phyloP scores from a whole-genome alignment of 2,113 vertebrate genomes.

The Pandion haliaetus region DNA sequence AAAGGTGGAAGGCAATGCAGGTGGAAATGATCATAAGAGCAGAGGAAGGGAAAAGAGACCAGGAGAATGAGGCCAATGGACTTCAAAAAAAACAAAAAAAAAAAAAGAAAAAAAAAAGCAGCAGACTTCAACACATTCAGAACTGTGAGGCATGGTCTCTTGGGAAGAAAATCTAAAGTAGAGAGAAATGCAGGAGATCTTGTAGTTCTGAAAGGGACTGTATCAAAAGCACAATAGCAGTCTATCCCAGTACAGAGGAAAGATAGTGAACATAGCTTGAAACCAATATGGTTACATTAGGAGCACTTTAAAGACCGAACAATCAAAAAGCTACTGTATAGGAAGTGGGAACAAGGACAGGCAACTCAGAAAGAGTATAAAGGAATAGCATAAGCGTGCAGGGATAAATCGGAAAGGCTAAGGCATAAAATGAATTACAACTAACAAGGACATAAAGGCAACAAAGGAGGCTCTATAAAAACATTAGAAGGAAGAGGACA shows the following conservation, averaged over 20 bases:
- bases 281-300: neutral
- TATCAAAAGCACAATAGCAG: constrained; percentile 1
- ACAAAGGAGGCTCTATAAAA: constrained; percentile 40
- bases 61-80: neutral
- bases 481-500: neutral
- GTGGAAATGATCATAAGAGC: neutral
- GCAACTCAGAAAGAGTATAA: constrained; percentile 1
- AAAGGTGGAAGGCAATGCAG: neutral
- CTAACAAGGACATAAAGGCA: constrained; percentile 22
- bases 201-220: neutral
- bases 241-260: neutral
- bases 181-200: neutral
- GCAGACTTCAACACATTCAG: neutral
- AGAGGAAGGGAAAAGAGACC: neutral
- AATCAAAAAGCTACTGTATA: constrained; percentile 11
- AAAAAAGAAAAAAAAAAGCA: neutral
- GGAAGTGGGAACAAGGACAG: constrained; percentile 9
- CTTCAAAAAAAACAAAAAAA: neutral
- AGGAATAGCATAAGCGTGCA: neutral
- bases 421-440: constrained; percentile 13
- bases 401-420: constrained; percentile 28
- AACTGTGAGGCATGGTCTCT: neutral
- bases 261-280: neutral
- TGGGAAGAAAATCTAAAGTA: neutral
- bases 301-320: neutral